A percentile compares a stretch with the other conserved stretches of the same genome.
Evolutionary conservation across 92 coral and sea anemone species (phyloP).

Genomic region (Montipora capitata): DNA sequence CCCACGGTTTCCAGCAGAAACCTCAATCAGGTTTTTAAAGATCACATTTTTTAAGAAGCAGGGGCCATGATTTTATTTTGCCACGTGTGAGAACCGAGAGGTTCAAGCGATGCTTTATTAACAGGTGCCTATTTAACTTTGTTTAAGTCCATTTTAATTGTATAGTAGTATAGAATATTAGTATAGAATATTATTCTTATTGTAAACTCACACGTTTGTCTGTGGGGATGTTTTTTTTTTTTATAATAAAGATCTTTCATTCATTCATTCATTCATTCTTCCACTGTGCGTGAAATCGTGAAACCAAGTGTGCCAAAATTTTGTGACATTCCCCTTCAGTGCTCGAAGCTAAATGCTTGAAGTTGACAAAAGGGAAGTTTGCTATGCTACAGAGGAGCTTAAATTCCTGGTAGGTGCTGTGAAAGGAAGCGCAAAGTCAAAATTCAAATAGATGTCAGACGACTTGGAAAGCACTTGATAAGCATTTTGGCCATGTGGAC

Average conservation of each 20-base stretch:
- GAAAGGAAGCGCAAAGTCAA: neutral
- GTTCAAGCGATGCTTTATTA: too few species aligned
- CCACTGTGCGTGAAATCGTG: neutral
- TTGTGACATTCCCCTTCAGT: conserved; percentile 33
- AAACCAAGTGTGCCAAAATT: conserved; percentile 20
- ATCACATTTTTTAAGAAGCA: neutral
- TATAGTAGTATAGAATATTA: too few species aligned
- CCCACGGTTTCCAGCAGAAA: too few species aligned
- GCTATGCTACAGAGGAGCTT: neutral
- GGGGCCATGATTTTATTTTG: too few species aligned
- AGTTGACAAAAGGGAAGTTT: conserved; percentile 1
- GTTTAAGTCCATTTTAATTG: too few species aligned
- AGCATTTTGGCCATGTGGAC: conserved; percentile 50
- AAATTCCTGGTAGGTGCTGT: conserved; percentile 41
- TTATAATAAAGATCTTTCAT: too few species aligned
- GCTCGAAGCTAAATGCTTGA: conserved; percentile 30
- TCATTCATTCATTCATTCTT: neutral
- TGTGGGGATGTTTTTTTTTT: too few species aligned
- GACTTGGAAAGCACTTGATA: conserved; percentile 25
- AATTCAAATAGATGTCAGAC: neutral
- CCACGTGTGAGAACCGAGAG: too few species aligned
- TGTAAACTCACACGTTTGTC: too few species aligned
- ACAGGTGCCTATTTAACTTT: too few species aligned
- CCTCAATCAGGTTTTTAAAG: neutral
- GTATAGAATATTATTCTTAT: too few species aligned